phyloP scores from a whole-genome alignment of 1,140 invertebrate species.

The Cyrtorhinus lividipennis region DNA sequence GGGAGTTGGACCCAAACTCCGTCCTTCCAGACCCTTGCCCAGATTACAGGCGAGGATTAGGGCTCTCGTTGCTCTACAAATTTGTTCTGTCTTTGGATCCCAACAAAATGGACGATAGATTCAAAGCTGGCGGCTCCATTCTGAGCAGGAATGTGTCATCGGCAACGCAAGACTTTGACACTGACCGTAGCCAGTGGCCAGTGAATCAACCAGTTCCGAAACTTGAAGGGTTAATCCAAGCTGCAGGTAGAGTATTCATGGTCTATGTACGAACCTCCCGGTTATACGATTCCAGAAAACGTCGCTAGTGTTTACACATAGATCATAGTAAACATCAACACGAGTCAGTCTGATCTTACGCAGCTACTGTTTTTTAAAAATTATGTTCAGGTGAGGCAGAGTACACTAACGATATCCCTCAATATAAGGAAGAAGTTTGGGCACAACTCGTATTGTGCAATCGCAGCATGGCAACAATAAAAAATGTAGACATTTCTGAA shows the following conservation, averaged over 20 bases:
- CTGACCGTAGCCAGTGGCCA: slow-evolving; percentile 54
- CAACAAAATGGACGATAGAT: not conserved
- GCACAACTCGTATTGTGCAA: slow-evolving; percentile 44
- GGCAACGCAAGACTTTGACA: slow-evolving; percentile 55
- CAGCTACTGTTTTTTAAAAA: too few relatives aligned
- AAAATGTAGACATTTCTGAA: slow-evolving; percentile 36
- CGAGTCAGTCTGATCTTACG: too few relatives aligned
- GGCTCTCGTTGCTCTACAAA: slow-evolving; percentile 35
- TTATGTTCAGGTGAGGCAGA: slow-evolving; percentile 53
- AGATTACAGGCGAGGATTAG: slow-evolving; percentile 37
- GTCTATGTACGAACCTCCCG: too few relatives aligned
- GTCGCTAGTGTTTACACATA: too few relatives aligned
- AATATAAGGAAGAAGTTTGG: slow-evolving; percentile 40
- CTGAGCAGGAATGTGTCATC: slow-evolving; percentile 43
- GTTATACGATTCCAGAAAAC: too few relatives aligned
- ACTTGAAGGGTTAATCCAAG: slow-evolving; percentile 56
- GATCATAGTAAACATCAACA: too few relatives aligned
- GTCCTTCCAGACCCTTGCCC: slow-evolving; percentile 43
- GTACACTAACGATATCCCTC: slow-evolving; percentile 47
- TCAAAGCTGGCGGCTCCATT: slow-evolving; percentile 16
- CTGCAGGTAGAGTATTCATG: slow-evolving; percentile 25
- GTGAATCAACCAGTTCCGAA: slow-evolving; percentile 62
- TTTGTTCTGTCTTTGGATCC: not conserved
- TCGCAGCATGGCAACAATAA: slow-evolving; percentile 21
- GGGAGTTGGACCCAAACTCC: slow-evolving; percentile 50